These are phyloP conservation scores for Melanotaenia pygmaea DNA, from an alignment of 2,797 vertebrate species.

Conservation along the genomic window DNA sequence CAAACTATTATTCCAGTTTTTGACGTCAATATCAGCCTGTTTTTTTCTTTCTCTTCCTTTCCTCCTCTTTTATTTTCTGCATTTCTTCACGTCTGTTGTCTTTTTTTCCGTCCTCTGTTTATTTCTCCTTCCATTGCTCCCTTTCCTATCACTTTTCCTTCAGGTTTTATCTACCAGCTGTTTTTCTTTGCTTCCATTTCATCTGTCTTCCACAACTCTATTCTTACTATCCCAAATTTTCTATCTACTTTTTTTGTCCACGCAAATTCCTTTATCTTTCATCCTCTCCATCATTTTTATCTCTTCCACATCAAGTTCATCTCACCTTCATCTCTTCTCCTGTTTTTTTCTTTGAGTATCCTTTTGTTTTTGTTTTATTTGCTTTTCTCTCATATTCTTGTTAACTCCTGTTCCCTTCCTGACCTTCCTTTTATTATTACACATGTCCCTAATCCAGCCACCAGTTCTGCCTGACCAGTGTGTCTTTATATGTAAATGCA, in stretches of 20 bases:
- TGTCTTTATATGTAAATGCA: constrained; percentile 19
- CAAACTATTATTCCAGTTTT: no score
- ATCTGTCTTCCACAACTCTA: not conserved
- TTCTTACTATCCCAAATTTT: not conserved
- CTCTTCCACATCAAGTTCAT: not conserved
- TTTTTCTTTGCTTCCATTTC: not conserved
- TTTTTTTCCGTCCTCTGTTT: not conserved
- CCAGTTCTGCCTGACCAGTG: not conserved
- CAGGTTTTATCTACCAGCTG: not conserved
- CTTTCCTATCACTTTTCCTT: not conserved
- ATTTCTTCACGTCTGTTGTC: no score
- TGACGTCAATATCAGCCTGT: not conserved
- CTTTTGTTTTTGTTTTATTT: not conserved
- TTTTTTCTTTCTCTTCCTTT: not conserved
- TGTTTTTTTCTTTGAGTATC: not conserved
- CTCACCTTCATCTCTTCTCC: not conserved
- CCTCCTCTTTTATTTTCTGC: not conserved
- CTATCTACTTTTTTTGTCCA: not conserved
- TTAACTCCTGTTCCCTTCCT: not conserved
- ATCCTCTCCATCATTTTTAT: not conserved
- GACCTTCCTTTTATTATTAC: not conserved
- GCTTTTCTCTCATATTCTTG: not conserved
- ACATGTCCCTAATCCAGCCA: not conserved
- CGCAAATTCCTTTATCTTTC: not conserved
- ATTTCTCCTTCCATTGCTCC: no score